Percentiles rank a stretch among this genome's conserved stretches.
Conservation (phyloP, 2,888 invertebrate genomes). For the Oligia fasciuncula region DNA sequence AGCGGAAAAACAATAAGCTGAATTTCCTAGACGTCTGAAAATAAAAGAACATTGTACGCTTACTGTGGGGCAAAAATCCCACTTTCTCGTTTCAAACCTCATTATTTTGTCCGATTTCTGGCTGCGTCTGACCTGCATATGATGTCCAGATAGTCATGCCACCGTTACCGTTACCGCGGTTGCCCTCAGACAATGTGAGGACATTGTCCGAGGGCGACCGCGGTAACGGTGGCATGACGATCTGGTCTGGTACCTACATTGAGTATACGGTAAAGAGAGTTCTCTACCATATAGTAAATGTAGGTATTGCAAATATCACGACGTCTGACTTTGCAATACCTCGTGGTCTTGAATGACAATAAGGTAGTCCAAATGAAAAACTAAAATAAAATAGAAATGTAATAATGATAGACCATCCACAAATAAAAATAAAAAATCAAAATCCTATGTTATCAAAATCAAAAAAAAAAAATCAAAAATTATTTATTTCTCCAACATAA, state of each 20-base stretch:
- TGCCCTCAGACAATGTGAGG: not conserved
- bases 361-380: not conserved
- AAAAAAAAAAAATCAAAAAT: too few species aligned
- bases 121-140: not conserved
- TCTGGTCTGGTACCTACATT: too few species aligned
- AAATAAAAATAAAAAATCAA: too few species aligned
- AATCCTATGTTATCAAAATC: too few species aligned
- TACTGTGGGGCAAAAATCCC: not conserved
- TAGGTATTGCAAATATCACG: not conserved
- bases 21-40: not conserved
- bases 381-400: too few species aligned
- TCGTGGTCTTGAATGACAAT: not conserved
- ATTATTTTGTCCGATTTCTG: not conserved
- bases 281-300: not conserved
- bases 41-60: not conserved
- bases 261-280: too few species aligned
- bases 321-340: not conserved
- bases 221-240: too few species aligned
- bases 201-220: too few species aligned
- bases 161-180: not conserved
- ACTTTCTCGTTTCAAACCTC: not conserved
- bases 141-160: not conserved
- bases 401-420: too few species aligned
- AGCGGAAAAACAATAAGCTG: conserved; percentile 42
- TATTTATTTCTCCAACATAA: too few species aligned